Percentiles rank a stretch among this genome's conserved stretches.
These are phyloP conservation scores for Holothuria glaberrima DNA, from an alignment of 35 echinoderm and acorn worm species.

Conservation along the genomic window DNA sequence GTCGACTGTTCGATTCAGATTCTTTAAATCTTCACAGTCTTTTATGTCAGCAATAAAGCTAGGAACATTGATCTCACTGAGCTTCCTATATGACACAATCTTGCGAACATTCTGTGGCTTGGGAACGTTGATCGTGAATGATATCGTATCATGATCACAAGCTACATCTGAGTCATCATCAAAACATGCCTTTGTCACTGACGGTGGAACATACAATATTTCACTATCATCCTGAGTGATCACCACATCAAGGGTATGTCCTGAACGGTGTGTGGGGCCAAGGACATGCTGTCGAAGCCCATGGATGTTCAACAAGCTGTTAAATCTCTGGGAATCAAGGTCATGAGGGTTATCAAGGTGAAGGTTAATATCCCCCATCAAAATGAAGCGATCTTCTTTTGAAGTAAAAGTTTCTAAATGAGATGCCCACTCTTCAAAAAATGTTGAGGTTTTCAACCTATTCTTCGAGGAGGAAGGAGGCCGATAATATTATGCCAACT, in stretches of 20 bases:
- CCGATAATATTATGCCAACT: constrained; percentile 29
- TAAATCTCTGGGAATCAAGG: constrained; percentile 7
- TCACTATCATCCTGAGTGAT: constrained; percentile 46
- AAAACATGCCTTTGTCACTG: background rate
- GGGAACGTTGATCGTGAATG: background rate
- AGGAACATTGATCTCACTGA: constrained; percentile 31
- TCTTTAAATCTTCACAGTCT: constrained; percentile 30
- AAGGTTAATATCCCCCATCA: constrained; percentile 39
- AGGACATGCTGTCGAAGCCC: constrained; percentile 36
- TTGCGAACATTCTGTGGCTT: constrained; percentile 32
- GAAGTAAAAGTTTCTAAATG: constrained; percentile 6
- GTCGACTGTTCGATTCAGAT: constrained; percentile 2
- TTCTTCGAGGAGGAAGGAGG: constrained; percentile 39
- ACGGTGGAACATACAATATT: constrained; percentile 33
- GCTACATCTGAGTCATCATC: background rate
- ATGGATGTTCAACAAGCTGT: background rate
- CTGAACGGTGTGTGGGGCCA: constrained; percentile 38
- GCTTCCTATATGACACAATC: constrained; percentile 7
- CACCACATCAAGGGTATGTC: constrained; percentile 58
- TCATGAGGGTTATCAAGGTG: constrained; percentile 46
- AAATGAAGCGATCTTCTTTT: background rate
- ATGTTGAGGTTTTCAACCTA: constrained; percentile 10
- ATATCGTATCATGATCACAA: constrained; percentile 45
- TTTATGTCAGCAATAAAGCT: constrained; percentile 37
- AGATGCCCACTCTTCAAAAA: constrained; percentile 38